Evolutionary conservation across 2,797 vertebrate genomes (phyloP), one percentile per base, ranked within the genome.

Genomic region (Vultur gryphus): DNA sequence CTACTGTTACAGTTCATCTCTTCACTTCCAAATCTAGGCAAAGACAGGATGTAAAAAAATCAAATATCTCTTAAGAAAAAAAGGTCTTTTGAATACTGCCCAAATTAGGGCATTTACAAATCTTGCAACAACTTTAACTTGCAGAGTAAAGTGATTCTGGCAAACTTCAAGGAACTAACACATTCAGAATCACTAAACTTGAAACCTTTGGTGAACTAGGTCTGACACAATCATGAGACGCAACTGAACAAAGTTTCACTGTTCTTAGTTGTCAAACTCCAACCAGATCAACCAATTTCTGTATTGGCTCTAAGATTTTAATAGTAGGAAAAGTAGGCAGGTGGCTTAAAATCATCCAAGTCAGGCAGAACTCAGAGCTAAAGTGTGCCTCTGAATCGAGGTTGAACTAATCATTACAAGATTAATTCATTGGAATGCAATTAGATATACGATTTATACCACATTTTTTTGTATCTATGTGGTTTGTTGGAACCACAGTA

Each of bases 141-240:
- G 6, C 13, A 87, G 10, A 69, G 7, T 7, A 82, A 91, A 93
- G 5, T 4, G 1, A 25, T 65, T 65, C 29, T 65, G 58, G 11
- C 5, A 89, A 37, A 37, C 1, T 54, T 87, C 26, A 80, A 58
- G 16, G 35, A 79, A 52, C 6, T 33, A 35, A 51, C 5, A 39
- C 2, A 7, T 46, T 46, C 35, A 66, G 20, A 4, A 2, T 39
- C 4, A 5, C 8, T 71, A 49, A 78, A 29, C 13, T 62, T 75
- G 31, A 84, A 84, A 67, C 6, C 2, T 2, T 4, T 0, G 0
- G 5, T 48, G 44, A 67, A 48, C 5, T 7, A 62, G 7, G 4
- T 37, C 31, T 64, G n/a, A 59, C 6, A 31, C 4, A 49, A 25
- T 6, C 2, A 35, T 11, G 4, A 78, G 14, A 55, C 2, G 13